Evolutionary conservation across 2,113 vertebrate genomes (phyloP), one percentile per base, ranked within the genome.

Genomic region (Osmerus mordax): DNA sequence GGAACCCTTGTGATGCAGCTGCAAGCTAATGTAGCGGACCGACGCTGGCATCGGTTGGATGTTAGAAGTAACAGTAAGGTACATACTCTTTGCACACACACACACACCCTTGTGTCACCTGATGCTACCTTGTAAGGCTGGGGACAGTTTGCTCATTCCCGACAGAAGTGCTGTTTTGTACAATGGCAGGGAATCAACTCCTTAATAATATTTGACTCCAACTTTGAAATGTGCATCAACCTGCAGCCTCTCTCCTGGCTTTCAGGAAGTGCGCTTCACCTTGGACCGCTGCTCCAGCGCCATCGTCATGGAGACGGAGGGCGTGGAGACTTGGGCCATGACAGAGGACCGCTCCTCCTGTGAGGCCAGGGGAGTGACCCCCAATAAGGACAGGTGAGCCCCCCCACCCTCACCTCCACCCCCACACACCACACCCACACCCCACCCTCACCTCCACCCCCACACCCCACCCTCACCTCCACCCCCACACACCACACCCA

Each of bases 341-440:
- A 87, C 92, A 0, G 94, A 94, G 70, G 94, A 96, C 77, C 94
- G 93, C 64, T 92, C 93, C 0, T 87, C 85, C 4, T 96, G 95
- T 82, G 95, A 96, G 86, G 90, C 93, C 70, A 66, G 82, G 9
- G 94, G 90, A 3, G 87, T 92, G 73, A 90, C 93, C 2, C 91
- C 93, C 47, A 91, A 86, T 71, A 81, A 77, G 81, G 88, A 91
- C 81, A 94, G 91, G 94, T 96, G 87, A 85, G 79, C 71, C 77
- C 73, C 62, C 32, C 32, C 4, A 36, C 32, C 25, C 25, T 28
- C 25, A 55, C 14, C 21, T 7, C 9, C 41, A 47, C 41, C 41
- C 55, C 16, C 15, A 56, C 15, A 18, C 55, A 5, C 32, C 32
- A 7, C 32, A 36, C 32, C 13, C 54, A 55, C 18, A 3, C 54